These are phyloP conservation scores for Octodon degus DNA, from an alignment of 2,113 vertebrate species.

Conservation along the genomic window DNA sequence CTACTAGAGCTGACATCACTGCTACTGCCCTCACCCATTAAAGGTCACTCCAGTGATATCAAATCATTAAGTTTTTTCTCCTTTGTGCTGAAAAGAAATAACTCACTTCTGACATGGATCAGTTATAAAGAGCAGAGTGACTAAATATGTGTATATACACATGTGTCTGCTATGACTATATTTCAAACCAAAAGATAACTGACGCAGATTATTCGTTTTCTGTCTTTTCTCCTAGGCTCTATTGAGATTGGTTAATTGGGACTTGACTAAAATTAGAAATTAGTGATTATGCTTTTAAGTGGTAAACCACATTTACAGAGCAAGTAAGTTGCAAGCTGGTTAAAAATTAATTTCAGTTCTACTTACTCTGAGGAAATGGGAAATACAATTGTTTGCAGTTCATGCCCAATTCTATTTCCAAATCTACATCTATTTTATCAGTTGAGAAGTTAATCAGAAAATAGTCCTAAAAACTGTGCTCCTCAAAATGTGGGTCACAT, in stretches of 20 bases:
- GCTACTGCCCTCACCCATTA: background rate
- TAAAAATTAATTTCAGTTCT: constrained; percentile 52
- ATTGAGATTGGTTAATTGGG: constrained; percentile 19
- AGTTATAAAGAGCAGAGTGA: background rate
- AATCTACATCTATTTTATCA: constrained; percentile 19
- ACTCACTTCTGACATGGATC: constrained; percentile 12
- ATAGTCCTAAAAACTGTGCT: constrained; percentile 32
- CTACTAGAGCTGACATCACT: background rate
- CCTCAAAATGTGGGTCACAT: background rate
- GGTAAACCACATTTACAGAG: constrained; percentile 49
- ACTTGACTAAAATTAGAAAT: constrained; percentile 55
- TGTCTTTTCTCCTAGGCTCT: constrained; percentile 4
- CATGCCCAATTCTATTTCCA: constrained; percentile 4
- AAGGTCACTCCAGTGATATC: background rate
- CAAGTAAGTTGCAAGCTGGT: constrained; percentile 15
- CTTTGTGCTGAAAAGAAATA: constrained; percentile 7
- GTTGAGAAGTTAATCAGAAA: constrained; percentile 26
- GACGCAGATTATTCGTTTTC: constrained; percentile 7
- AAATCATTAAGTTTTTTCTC: constrained; percentile 23
- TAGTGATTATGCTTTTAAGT: constrained; percentile 18
- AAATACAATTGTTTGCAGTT: constrained; percentile 35
- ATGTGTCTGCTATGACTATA: constrained; percentile 21
- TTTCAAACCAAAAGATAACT: constrained; percentile 30
- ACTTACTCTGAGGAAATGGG: constrained; percentile 33
- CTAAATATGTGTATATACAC: background rate